A percentile compares a stretch with the other conserved stretches of the same genome.
phyloP scores from a whole-genome alignment of 1,140 invertebrate genomes.

The Sinella curviseta region DNA sequence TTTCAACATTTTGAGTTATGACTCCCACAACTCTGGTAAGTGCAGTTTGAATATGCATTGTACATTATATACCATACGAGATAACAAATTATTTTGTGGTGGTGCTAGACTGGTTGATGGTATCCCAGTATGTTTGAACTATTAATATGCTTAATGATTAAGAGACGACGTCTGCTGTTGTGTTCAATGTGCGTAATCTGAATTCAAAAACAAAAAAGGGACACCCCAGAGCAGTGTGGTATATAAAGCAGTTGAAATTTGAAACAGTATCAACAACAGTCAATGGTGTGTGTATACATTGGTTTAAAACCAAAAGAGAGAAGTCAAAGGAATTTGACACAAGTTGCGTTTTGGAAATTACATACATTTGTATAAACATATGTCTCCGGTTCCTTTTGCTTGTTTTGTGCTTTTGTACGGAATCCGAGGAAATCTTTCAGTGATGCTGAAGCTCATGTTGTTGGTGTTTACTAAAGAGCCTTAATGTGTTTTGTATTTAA shows the following conservation, averaged over 20 bases:
- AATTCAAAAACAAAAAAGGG: background rate
- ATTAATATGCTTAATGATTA: slow-evolving; percentile 11
- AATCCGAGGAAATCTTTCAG: too few species aligned
- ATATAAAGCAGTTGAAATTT: background rate
- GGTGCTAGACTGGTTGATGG: background rate
- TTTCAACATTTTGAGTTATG: background rate
- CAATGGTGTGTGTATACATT: background rate
- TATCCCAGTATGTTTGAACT: background rate
- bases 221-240: background rate
- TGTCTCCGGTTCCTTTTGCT: background rate
- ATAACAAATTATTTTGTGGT: background rate
- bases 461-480: slow-evolving; percentile 18
- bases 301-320: background rate
- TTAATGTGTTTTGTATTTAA: slow-evolving; percentile 27
- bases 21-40: background rate
- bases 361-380: slow-evolving; percentile 26
- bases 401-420: too few species aligned
- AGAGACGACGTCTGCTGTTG: slow-evolving; percentile 9
- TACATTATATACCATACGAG: background rate
- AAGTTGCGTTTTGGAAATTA: slow-evolving; percentile 24
- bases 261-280: background rate
- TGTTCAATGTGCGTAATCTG: background rate
- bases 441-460: background rate
- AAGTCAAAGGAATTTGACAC: slow-evolving; percentile 7
- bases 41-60: background rate